Evolutionary conservation across 2,888 invertebrate genomes (phyloP), one percentile per base, ranked within the genome.

Genomic region (Coelopa pilipes): DNA sequence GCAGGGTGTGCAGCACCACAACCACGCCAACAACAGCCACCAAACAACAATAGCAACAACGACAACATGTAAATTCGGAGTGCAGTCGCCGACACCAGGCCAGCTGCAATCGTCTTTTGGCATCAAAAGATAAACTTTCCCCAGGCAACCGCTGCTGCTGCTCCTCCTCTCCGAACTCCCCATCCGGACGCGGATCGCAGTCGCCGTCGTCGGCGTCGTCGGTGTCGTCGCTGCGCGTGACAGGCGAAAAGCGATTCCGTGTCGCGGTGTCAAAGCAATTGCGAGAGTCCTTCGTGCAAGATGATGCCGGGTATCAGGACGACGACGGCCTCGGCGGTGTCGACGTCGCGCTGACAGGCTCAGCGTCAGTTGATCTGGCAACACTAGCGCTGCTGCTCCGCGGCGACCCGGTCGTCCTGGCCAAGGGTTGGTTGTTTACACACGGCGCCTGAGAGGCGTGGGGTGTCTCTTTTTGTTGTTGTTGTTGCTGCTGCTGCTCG

Each of bases 211-310:
- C 46, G 17, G 2, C 12, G 21, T 15, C 24, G 19, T 46, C 46
- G 10, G 7, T 9, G 17, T 19, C 46, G n/a, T 15, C 59, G 17
- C 59, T 57, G 19, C 21, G 62, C n/a, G 63, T 69, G 72, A 59
- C 73, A 73, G 49, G 59, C 65, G 50, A 70, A 70, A 63, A 62
- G 74, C 70, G 70, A 74, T 59, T 70, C 63, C 67, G 34, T 73
- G 73, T 68, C 68, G n/a, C 46, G 62, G 60, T 68, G 72, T 72
- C 74, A 74, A 71, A 66, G 46, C 74, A 59, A 67, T 72, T 67
- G 66, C 46, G 21, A 15, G 45, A 71, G 63, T 57, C 68, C 21
- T 53, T 68, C 60, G 65, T 68, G 63, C 34, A 63, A 53, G 72
- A 13, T 55, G 72, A 45, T 65, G 45, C 53, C n/a, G 2, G 47